These are phyloP conservation scores for Artibeus lituratus DNA, from an alignment of 2,797 vertebrate genomes.

Conservation along the genomic window DNA sequence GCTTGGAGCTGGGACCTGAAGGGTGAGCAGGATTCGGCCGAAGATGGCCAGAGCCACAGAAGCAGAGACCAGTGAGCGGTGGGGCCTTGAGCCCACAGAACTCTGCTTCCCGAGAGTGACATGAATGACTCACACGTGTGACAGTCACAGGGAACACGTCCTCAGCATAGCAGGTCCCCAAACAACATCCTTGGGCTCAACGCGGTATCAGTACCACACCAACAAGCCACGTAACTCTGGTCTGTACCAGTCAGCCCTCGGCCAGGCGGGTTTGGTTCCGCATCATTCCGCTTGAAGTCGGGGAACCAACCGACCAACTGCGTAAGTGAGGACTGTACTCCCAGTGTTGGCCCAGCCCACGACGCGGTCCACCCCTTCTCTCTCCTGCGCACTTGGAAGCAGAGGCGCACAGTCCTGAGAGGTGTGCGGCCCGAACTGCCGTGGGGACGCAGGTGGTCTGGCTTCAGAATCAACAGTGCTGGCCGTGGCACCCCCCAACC, in stretches of 20 bases:
- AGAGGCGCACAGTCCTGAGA: not conserved
- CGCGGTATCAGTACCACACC: fast-evolving
- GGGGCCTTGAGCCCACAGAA: too few species aligned
- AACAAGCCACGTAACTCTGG: too few species aligned
- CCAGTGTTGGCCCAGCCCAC: fast-evolving
- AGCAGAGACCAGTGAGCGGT: not conserved
- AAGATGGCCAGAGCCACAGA: fast-evolving
- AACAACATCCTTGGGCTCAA: not conserved
- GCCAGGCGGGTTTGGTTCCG: not conserved
- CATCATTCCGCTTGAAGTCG: fast-evolving
- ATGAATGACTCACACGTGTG: fast-evolving
- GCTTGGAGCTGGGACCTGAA: not conserved
- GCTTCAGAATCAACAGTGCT: fast-evolving
- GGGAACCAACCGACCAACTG: too few species aligned
- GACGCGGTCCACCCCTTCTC: not conserved
- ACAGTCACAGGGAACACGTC: fast-evolving
- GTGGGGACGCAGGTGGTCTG: fast-evolving
- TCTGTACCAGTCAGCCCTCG: not conserved
- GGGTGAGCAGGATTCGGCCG: not conserved
- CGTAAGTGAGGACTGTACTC: not conserved
- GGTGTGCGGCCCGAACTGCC: too few species aligned
- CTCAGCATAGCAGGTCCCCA: not conserved
- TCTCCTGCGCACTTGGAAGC: not conserved
- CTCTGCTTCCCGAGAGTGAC: not conserved
- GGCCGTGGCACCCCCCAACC: not conserved